phyloP scores from a whole-genome alignment of 2,113 vertebrate species.

The Gavia stellata region DNA sequence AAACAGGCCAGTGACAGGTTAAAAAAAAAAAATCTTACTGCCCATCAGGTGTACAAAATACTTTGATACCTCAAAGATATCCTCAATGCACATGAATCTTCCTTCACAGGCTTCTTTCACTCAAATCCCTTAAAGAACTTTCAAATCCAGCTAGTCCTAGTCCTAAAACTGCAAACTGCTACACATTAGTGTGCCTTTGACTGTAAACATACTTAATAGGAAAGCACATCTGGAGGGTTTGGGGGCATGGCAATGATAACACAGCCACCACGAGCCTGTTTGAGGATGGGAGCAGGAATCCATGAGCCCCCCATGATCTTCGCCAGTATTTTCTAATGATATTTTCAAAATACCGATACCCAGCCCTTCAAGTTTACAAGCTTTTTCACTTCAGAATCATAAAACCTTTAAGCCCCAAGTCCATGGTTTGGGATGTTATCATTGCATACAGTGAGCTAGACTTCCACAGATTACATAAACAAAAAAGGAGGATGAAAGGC shows the following conservation, averaged over 20 bases:
- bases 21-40: neutral
- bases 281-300: neutral
- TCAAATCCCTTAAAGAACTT: neutral
- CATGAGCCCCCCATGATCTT: neutral
- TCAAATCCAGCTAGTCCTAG: neutral
- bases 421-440: neutral
- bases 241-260: neutral
- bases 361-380: neutral
- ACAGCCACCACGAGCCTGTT: neutral
- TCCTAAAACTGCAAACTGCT: neutral
- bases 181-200: neutral
- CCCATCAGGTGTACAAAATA: neutral
- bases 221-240: neutral
- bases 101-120: neutral
- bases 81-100: neutral
- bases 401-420: neutral
- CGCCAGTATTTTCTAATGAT: neutral
- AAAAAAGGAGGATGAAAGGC: too few species aligned
- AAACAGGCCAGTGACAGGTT: neutral
- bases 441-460: neutral
- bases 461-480: too few species aligned
- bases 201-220: neutral
- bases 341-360: neutral
- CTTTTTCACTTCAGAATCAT: neutral
- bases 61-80: neutral